A percentile compares a stretch with the other conserved stretches of the same genome.
Conservation (phyloP, 2,797 vertebrate genomes). For the Myripristis jacobus region DNA sequence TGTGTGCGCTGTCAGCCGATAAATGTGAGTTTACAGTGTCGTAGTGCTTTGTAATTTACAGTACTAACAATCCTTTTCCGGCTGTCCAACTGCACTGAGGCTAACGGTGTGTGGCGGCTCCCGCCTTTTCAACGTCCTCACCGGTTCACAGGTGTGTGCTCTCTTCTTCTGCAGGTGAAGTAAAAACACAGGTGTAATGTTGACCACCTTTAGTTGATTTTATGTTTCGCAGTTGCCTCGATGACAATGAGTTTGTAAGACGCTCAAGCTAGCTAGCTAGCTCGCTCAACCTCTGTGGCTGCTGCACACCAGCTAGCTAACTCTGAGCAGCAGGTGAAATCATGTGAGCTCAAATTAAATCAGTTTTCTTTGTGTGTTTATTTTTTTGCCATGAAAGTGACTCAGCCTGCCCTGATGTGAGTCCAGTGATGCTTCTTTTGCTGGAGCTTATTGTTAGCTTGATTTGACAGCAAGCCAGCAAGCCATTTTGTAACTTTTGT, state of each 20-base stretch:
- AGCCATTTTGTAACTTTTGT: slow-evolving; percentile 71
- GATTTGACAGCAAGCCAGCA: slow-evolving; percentile 28
- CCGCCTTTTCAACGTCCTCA: too few relatives aligned
- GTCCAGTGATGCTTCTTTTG: slow-evolving; percentile 38
- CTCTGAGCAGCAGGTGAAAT: slow-evolving; percentile 48
- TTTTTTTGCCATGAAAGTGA: slow-evolving; percentile 17
- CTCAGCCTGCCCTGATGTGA: slow-evolving; percentile 20
- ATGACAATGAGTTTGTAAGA: slow-evolving; percentile 59
- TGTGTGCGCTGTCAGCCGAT: too few relatives aligned
- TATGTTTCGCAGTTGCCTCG: slow-evolving; percentile 44
- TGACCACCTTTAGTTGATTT: slow-evolving; percentile 24
- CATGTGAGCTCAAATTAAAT: slow-evolving; percentile 38
- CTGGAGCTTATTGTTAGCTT: slow-evolving; percentile 41
- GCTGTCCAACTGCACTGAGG: too few relatives aligned
- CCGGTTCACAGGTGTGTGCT: neutral
- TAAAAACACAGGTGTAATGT: slow-evolving; percentile 2
- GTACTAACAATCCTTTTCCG: too few relatives aligned
- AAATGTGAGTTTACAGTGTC: neutral
- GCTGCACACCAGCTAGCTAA: slow-evolving; percentile 54
- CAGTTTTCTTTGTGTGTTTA: slow-evolving; percentile 4
- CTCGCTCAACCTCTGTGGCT: slow-evolving; percentile 16
- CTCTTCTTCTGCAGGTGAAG: neutral
- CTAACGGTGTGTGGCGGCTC: too few relatives aligned
- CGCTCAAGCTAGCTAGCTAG: too few relatives aligned
- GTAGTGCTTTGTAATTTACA: neutral